Base-by-base conservation (phyloP, 2,888 invertebrate genomes). In the Polyommatus iphigenia region DNA sequence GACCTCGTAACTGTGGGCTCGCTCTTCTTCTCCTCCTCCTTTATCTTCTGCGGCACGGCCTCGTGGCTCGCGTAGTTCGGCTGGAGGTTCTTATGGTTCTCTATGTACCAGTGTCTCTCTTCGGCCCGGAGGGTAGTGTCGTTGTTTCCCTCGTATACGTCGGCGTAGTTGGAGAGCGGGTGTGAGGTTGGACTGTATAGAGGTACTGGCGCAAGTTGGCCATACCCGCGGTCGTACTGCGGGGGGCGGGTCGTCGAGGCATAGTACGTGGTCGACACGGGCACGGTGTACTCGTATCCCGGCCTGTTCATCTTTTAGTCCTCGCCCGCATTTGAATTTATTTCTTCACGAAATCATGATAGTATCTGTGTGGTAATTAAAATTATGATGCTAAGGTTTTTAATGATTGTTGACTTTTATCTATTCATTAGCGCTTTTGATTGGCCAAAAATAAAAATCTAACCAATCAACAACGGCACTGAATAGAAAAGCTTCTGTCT, bases 61-160 rank as follows among this genome's bases (percentile, higher is more conserved):
- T 93, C 93, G 80, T 89, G 87, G 78, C 86, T 90, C 79, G 89
- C 84, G 79, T 90, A 92, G 82, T 81, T 90, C 0, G 91, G 88
- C 83, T 93, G 92, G 82, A 94, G 83, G 81, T 88, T 94, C 83
- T 94, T 94, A 82, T 94, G 94, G 80, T 94, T 94, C 82, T 94
- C 94, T 90, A 94, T 91, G 80, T 94, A 94, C 94, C 94, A 94
- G 80, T 94, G 92, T 79, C 93, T 87, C 81, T 94, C 94, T 82
- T 94, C 94, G 1, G 94, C 94, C 83, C 94, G 85, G 46, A 94
- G 91, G 50, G 94, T 94, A 32, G 93, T 94, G 80, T 94, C 94
- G 83, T 94, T 94, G 84, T 94, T 94, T 50, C 94, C 94, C 84
- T 94, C 94, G 81, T 94, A 94, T 76, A 94, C 89, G 84, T 94